Evolutionary conservation across 2,113 vertebrate genomes (phyloP).

Genomic region (Tonatia bakeri): DNA sequence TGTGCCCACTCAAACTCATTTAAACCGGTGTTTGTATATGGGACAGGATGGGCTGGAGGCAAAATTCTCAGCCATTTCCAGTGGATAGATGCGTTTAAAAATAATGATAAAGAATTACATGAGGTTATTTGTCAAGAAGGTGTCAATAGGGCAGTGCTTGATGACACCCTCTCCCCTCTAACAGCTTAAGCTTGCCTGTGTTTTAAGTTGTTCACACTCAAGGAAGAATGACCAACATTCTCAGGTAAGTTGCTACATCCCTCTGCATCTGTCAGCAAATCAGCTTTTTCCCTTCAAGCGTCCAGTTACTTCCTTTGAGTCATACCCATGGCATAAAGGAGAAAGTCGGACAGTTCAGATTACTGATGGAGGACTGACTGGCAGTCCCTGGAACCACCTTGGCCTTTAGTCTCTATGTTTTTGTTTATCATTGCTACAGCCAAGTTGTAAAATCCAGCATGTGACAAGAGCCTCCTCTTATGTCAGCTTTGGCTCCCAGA

Average conservation of each 20-base stretch:
- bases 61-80: slow-evolving; percentile 19
- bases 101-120: background rate
- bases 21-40: background rate
- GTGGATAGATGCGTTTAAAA: background rate
- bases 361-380: background rate
- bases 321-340: background rate
- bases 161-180: background rate
- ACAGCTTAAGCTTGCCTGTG: background rate
- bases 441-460: background rate
- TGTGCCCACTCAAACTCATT: background rate
- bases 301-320: background rate
- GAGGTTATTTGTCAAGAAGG: slow-evolving; percentile 23
- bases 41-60: background rate
- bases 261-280: background rate
- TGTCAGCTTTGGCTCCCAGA: slow-evolving; percentile 35
- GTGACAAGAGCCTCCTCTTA: background rate
- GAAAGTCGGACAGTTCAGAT: background rate
- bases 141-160: background rate
- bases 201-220: background rate
- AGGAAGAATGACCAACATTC: background rate
- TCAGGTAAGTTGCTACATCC: background rate
- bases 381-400: background rate
- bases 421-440: background rate
- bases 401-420: background rate
- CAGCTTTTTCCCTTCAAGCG: background rate